Evolutionary conservation across 2,888 invertebrate genomes (phyloP), one percentile per base, ranked within the genome.

Genomic region (Adelognathus sp.): DNA sequence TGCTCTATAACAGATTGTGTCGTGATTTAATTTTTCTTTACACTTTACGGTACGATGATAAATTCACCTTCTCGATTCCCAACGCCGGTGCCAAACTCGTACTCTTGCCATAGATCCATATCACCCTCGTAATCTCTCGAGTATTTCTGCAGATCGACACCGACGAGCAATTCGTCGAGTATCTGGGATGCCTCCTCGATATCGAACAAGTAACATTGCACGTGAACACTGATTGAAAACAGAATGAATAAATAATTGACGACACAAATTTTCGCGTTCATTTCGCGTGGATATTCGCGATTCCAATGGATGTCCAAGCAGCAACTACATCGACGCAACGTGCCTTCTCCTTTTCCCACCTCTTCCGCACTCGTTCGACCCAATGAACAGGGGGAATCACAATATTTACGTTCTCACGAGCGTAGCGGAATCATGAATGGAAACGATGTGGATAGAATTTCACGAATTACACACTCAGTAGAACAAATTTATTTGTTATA

Each of bases 21-120:
- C n/a, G n/a, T n/a, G n/a, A n/a, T n/a, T n/a, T n/a, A n/a, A n/a
- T n/a, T n/a, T n/a, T n/a, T n/a, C n/a, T n/a, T n/a, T n/a, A n/a
- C n/a, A n/a, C n/a, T n/a, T n/a, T n/a, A n/a, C n/a, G n/a, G n/a
- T n/a, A n/a, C n/a, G n/a, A n/a, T n/a, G n/a, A n/a, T n/a, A 56
- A 44, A 67, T 77, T 88, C 87, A 92, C 93, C 92, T 89, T 92
- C 92, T 76, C 92, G 88, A 85, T 91, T 92, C 56, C 88, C 88
- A 72, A 86, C 82, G 4, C 87, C 90, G 2, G 87, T 86, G 41
- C 84, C 86, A 75, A 89, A 89, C 83, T 90, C 89, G 77, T 92
- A 91, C 3, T 89, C 86, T 78, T 91, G 84, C 91, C 91, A 90
- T 74, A 88, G 77, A 33, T 79, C 24, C 1, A 72, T 39, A 21